These are phyloP conservation scores for Melieria picta DNA, from an alignment of 2,888 invertebrate genomes.

Conservation along the genomic window DNA sequence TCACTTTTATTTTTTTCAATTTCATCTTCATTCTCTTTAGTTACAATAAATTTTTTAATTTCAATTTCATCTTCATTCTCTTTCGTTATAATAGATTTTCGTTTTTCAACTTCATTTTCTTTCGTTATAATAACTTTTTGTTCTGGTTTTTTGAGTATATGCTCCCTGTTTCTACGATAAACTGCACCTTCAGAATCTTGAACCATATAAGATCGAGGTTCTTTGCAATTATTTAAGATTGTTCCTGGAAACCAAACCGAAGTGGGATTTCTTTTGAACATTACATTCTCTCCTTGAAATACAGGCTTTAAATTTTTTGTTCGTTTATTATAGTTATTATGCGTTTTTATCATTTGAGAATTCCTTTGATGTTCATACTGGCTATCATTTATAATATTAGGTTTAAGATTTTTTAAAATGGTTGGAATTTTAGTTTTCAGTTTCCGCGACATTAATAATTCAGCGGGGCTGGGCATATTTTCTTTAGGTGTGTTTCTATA, in stretches of 20 bases:
- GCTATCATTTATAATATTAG: background rate
- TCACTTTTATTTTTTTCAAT: background rate
- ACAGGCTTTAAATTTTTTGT: background rate
- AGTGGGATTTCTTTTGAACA: background rate
- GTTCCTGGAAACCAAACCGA: constrained; percentile 21
- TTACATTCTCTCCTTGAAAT: background rate
- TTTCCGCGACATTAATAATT: constrained; percentile 27
- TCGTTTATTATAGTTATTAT: constrained; percentile 4
- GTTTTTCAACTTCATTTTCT: background rate
- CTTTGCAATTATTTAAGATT: constrained; percentile 16
- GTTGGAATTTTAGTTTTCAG: constrained; percentile 25
- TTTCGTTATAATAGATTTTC: background rate
- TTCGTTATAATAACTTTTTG: background rate
- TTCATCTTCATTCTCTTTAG: background rate
- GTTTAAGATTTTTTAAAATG: constrained; percentile 8
- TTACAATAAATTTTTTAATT: background rate
- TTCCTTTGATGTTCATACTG: background rate
- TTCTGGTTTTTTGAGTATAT: constrained; percentile 13
- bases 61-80: background rate
- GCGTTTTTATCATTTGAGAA: background rate
- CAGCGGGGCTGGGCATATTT: constrained; percentile 6
- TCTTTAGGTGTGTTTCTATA: constrained; percentile 21
- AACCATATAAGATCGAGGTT: constrained; percentile 11
- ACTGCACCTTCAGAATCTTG: constrained; percentile 1
- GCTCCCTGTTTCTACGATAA: constrained; percentile 15